phyloP scores from a whole-genome alignment of 1,140 invertebrate species.

The Panagrolaimus sp. region DNA sequence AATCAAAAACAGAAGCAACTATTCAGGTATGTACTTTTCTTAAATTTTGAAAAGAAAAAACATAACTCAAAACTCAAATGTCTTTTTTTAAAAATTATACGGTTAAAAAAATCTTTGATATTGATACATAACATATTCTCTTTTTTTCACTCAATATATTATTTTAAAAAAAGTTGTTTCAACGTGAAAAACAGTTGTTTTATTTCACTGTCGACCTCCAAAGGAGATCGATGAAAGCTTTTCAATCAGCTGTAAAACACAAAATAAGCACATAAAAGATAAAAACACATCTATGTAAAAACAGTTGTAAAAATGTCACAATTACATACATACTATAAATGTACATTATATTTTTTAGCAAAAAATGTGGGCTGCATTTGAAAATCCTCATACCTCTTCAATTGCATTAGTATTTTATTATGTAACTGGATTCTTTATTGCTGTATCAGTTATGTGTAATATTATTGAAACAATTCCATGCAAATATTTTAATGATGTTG shows the following conservation, averaged over 20 bases:
- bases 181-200: no score
- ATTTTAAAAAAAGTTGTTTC: no score
- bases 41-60: no score
- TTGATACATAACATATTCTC: no score
- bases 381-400: constrained; percentile 97
- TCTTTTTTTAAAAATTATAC: not conserved
- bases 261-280: no score
- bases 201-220: no score
- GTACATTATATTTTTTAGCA: constrained; percentile 63
- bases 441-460: constrained; percentile 96
- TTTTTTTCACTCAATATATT: no score
- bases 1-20: constrained; percentile 66
- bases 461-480: constrained; percentile 96
- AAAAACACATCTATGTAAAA: no score
- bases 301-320: no score
- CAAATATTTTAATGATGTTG: constrained; percentile 65
- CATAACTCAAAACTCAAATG: not conserved
- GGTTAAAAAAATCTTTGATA: not conserved
- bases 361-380: constrained; percentile 98
- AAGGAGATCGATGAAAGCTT: no score
- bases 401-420: constrained; percentile 98
- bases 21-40: constrained; percentile 65
- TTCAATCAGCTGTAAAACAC: no score
- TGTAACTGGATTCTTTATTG: constrained; percentile 99
- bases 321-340: no score